Evolutionary conservation across 2,888 invertebrate genomes (phyloP), one percentile per base, ranked within the genome.

Genomic region (Morpho deidamia): DNA sequence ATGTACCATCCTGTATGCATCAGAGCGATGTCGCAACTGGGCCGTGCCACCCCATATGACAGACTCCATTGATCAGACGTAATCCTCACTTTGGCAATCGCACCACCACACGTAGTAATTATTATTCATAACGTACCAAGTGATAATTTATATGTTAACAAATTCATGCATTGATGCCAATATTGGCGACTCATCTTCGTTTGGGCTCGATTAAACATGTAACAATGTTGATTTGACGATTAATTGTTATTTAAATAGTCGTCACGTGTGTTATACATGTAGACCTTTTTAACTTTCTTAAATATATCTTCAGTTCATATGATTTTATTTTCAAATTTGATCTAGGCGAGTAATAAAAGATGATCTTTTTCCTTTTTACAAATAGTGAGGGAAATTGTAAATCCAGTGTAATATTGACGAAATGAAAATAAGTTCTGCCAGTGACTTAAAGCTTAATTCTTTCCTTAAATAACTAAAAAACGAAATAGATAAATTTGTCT

Each of bases 31-130:
- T 23, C 23, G 4, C 23, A 23, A 23, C 23, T 23, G 23, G 23
- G 11, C 40, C 11, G 12, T 3, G 11, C 12, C 40, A 11, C 3
- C 11, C 11, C 12, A 4, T 12, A 38, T n/a, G 40, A 34, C 44
- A 45, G 14, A 45, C 11, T 51, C 39, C 46, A 39, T 44, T 44
- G 59, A 61, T 65, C 64, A 66, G 59, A 61, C 66, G 69, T 77
- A 76, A 76, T 74, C 70, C 76, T 74, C 67, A 64, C 76, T 78
- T 76, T 82, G 80, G 79, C 78, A 76, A 73, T 76, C 68, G 58
- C 59, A 53, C 64, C 23, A 8, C 50, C 33, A 44, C 40, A 23
- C 23, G 45, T 46, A 41, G 42, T 50, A 40, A 40, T 47, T 49
- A 48, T 41, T 48, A 38, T 23, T 40, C 23, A 44, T 43, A 44